Evolutionary conservation across 35 echinoderm and acorn worm genomes (phyloP).

Genomic region (Apostichopus parvimensis): DNA sequence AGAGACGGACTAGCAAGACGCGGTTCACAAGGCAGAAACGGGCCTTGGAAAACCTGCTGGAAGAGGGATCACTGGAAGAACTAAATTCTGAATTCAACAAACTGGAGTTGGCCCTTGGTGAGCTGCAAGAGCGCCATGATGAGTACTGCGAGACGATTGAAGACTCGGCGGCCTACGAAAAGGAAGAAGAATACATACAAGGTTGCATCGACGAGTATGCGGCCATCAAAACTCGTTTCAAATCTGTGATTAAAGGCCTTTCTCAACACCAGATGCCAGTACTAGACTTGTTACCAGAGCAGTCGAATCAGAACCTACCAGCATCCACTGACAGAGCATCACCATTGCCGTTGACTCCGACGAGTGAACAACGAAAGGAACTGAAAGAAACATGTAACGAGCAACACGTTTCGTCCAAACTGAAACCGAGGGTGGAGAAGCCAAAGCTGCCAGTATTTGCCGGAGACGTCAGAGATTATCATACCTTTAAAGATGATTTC

Average conservation of each 20-base stretch:
- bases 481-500: too few relatives aligned
- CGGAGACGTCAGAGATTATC: too few relatives aligned
- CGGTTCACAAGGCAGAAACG: constrained; percentile 37
- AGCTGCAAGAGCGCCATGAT: constrained; percentile 50
- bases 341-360: too few relatives aligned
- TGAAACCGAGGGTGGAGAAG: too few relatives aligned
- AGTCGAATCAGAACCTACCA: background rate
- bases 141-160: constrained; percentile 46
- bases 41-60: background rate
- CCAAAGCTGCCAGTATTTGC: too few relatives aligned
- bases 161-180: constrained; percentile 9
- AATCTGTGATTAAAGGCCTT: background rate
- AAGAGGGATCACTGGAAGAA: constrained; percentile 27
- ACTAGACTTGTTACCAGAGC: background rate
- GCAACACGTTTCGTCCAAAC: too few relatives aligned
- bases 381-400: too few relatives aligned
- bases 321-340: too few relatives aligned
- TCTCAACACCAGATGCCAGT: background rate
- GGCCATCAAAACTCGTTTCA: background rate
- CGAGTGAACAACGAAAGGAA: too few relatives aligned
- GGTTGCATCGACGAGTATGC: constrained; percentile 22
- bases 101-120: constrained; percentile 14
- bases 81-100: constrained; percentile 16
- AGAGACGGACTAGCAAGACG: constrained; percentile 33
- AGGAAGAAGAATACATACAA: constrained; percentile 40